A percentile compares a stretch with the other conserved stretches of the same genome.
These are phyloP conservation scores for Cheilosia scutellata DNA, from an alignment of 2,888 invertebrate genomes.

Conservation along the genomic window DNA sequence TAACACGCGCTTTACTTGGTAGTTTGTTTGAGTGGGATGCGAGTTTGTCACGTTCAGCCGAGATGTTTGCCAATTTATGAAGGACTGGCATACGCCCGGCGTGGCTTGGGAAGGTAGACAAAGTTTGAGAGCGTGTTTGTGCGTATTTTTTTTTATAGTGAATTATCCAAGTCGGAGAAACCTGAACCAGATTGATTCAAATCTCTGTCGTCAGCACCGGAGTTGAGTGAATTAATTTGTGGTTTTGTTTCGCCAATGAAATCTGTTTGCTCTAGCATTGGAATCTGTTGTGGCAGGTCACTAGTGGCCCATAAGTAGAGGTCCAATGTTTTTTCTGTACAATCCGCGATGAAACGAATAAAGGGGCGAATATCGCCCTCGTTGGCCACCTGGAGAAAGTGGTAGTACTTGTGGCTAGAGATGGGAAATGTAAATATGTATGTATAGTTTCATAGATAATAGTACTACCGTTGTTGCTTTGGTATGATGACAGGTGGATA, in stretches of 20 bases:
- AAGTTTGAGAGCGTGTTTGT: conserved; percentile 27
- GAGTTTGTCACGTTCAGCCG: background rate
- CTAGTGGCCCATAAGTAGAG: conserved; percentile 93
- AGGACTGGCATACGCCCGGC: background rate
- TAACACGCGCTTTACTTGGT: conserved; percentile 19
- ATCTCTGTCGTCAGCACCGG: conserved; percentile 10
- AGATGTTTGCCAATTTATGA: background rate
- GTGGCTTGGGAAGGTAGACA: background rate
- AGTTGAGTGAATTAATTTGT: background rate
- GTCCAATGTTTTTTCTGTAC: conserved; percentile 94
- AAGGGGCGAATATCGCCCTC: conserved; percentile 98
- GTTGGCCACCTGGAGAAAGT: conserved; percentile 95
- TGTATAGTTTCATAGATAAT: background rate
- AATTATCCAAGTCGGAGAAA: conserved; percentile 29
- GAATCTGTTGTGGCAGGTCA: conserved; percentile 89
- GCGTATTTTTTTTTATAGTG: conserved; percentile 10
- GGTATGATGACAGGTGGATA: conserved; percentile 98
- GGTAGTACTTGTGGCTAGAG: conserved; percentile 91
- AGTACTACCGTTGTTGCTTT: conserved; percentile 89
- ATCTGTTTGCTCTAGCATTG: conserved; percentile 86
- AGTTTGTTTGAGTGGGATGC: conserved; percentile 7
- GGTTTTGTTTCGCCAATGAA: conserved; percentile 53
- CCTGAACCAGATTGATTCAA: conserved; percentile 58
- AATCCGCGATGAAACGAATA: conserved; percentile 97
- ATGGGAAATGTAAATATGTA: conserved; percentile 10